Percentiles rank a stretch among this genome's conserved stretches.
phyloP scores from a whole-genome alignment of 2,888 invertebrate species.

The Cyclophora punctaria region DNA sequence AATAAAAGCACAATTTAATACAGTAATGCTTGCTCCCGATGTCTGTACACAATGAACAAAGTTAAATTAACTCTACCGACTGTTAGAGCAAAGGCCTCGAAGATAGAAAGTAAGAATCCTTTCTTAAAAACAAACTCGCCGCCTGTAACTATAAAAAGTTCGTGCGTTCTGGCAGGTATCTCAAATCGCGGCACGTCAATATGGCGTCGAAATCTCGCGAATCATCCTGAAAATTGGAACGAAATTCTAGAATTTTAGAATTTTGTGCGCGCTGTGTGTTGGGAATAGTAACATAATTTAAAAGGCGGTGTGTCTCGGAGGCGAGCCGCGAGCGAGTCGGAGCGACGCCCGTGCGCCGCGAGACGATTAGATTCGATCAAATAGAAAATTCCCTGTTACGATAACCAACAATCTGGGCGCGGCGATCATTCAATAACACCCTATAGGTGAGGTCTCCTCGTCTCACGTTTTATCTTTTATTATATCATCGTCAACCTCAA shows the following conservation, averaged over 20 bases:
- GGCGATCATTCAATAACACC: constrained; percentile 42
- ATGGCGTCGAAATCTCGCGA: constrained; percentile 42
- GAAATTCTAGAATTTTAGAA: constrained; percentile 49
- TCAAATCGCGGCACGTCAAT: constrained; percentile 30
- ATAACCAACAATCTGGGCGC: constrained; percentile 43
- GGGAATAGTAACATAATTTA: background rate
- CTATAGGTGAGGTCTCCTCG: constrained; percentile 10
- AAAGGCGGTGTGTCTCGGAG: background rate
- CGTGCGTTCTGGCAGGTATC: constrained; percentile 11
- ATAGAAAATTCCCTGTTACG: constrained; percentile 50
- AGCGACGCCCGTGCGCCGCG: constrained; percentile 11
- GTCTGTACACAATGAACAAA: constrained; percentile 18
- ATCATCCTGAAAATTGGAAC: constrained; percentile 44
- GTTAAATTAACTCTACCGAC: constrained; percentile 26
- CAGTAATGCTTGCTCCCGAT: constrained; percentile 8
- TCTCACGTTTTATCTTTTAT: constrained; percentile 13
- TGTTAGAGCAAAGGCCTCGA: constrained; percentile 15
- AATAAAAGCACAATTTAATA: constrained; percentile 9
- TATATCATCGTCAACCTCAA: constrained; percentile 9
- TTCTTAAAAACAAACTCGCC: constrained; percentile 20
- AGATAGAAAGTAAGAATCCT: constrained; percentile 19
- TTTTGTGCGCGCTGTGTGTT: constrained; percentile 14
- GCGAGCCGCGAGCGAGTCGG: constrained; percentile 1
- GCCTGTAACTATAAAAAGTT: constrained; percentile 23
- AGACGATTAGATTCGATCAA: constrained; percentile 54